Conservation (phyloP, 2,888 invertebrate species). For the Stenchaetothrips biformis region DNA sequence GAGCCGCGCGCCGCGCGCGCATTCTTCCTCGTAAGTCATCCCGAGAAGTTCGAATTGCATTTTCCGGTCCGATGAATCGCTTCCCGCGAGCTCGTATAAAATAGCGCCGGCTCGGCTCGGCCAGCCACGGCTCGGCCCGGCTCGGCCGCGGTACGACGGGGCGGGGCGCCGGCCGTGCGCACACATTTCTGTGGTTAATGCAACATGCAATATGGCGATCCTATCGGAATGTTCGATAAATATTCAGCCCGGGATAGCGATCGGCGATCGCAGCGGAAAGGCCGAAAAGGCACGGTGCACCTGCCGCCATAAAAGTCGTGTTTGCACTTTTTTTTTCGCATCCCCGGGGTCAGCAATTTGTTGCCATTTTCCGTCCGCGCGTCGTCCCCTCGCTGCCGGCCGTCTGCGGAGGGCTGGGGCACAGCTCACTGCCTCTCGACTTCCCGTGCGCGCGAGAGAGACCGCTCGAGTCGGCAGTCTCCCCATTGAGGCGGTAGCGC, state of each 20-base stretch:
- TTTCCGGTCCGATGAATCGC: slow-evolving; percentile 12
- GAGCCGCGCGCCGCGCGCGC: neutral
- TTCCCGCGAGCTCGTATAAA: slow-evolving; percentile 1
- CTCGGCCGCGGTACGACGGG: neutral
- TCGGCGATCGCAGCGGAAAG: neutral
- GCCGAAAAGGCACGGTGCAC: neutral
- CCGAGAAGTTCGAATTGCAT: slow-evolving; percentile 23
- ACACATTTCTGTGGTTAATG: slow-evolving; percentile 20
- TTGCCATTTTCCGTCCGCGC: no score
- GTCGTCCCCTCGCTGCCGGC: no score
- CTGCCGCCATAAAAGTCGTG: no score
- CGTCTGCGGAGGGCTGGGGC: no score
- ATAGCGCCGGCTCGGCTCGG: neutral
- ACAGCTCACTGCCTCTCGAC: no score
- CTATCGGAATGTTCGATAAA: slow-evolving; percentile 9
- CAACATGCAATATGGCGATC: slow-evolving; percentile 21
- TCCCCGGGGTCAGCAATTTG: no score
- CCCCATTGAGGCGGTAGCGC: no score
- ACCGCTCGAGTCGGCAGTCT: no score
- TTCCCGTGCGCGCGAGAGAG: no score
- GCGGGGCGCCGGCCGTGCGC: neutral
- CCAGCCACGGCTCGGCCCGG: neutral
- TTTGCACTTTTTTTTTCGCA: no score
- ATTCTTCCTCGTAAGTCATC: slow-evolving; percentile 16
- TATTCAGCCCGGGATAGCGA: slow-evolving; percentile 5